Evolutionary conservation across 2,888 invertebrate genomes (phyloP).

Genomic region (Apoda limacodes): DNA sequence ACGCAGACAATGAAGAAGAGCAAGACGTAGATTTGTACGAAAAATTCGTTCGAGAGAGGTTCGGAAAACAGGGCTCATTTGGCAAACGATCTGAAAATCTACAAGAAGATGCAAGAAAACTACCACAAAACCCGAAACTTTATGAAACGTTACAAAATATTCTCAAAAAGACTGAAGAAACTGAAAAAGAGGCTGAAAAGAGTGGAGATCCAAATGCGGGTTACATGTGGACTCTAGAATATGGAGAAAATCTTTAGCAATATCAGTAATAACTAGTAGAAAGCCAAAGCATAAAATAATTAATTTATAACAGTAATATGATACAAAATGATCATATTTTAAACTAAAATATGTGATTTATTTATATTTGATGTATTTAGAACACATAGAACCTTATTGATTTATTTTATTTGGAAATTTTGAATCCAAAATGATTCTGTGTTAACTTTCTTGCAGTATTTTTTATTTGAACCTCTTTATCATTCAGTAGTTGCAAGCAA

Average conservation of each 20-base stretch:
- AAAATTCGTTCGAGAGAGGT: conserved; percentile 57
- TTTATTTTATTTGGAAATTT: too few relatives aligned
- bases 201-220: conserved; percentile 56
- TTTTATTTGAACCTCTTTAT: too few relatives aligned
- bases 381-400: too few relatives aligned
- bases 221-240: conserved; percentile 67
- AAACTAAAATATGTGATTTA: too few relatives aligned
- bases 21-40: conserved; percentile 51
- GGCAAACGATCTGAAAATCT: conserved; percentile 42
- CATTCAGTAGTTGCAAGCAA: too few relatives aligned
- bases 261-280: too few relatives aligned
- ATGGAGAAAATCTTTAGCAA: conserved; percentile 54
- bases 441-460: too few relatives aligned
- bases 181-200: conserved; percentile 45
- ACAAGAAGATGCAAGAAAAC: conserved; percentile 21
- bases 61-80: conserved; percentile 48
- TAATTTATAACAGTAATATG: too few relatives aligned
- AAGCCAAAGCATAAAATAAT: too few relatives aligned
- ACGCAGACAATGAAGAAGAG: conserved; percentile 24
- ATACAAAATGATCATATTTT: too few relatives aligned
- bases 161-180: conserved; percentile 48
- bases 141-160: conserved; percentile 42
- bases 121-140: conserved; percentile 35
- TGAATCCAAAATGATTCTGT: too few relatives aligned
- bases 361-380: too few relatives aligned